phyloP scores from a whole-genome alignment of 2,888 invertebrate genomes.

The Oegoconia quadripuncta region DNA sequence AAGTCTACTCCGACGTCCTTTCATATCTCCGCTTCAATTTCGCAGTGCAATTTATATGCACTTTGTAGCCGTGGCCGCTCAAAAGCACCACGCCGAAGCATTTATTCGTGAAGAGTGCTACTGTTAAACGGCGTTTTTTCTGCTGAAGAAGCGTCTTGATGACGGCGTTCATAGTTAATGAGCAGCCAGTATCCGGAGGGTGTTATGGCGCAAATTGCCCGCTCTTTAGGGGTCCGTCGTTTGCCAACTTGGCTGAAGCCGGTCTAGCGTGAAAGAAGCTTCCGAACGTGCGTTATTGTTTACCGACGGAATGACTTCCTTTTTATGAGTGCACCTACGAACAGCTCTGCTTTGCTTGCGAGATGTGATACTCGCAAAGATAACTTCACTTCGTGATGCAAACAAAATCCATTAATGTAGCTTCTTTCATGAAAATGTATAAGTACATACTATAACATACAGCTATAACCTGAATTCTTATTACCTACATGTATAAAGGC shows the following conservation, averaged over 20 bases:
- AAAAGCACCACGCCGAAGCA: constrained; percentile 59
- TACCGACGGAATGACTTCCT: constrained; percentile 67
- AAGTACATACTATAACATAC: too few species aligned
- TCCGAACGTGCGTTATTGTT: constrained; percentile 71
- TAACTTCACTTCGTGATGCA: constrained; percentile 32
- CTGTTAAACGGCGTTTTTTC: constrained; percentile 70
- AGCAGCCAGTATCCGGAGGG: constrained; percentile 71
- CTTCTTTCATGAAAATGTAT: constrained; percentile 38
- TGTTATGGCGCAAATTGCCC: constrained; percentile 69
- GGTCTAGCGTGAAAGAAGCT: constrained; percentile 63
- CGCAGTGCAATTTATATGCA: constrained; percentile 75
- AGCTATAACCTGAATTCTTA: too few species aligned
- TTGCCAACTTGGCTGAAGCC: constrained; percentile 57
- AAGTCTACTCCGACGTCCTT: constrained; percentile 53
- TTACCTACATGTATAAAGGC: too few species aligned
- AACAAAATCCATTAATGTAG: constrained; percentile 40
- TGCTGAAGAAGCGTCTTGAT: constrained; percentile 72
- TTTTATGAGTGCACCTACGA: constrained; percentile 45
- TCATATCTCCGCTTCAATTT: constrained; percentile 72
- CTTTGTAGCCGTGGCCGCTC: constrained; percentile 66
- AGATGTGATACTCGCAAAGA: constrained; percentile 40
- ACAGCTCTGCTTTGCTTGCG: constrained; percentile 22
- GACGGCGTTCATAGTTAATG: constrained; percentile 77
- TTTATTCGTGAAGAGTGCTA: constrained; percentile 67
- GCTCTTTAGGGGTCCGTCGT: constrained; percentile 56